phyloP scores from a whole-genome alignment of 2,113 vertebrate genomes.

The Willisornis vidua region DNA sequence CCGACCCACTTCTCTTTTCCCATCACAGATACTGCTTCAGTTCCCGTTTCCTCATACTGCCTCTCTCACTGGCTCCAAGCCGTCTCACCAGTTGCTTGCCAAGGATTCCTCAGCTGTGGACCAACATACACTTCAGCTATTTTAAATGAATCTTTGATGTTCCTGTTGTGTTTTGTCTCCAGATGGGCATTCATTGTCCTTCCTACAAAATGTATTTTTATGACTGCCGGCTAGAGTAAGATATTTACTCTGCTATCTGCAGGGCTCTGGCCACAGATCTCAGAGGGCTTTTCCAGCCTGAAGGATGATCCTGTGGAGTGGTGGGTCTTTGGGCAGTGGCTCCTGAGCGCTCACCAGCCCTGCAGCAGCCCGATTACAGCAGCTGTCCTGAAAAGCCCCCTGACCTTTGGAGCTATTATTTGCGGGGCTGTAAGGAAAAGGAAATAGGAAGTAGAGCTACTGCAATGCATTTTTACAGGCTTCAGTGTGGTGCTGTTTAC shows the following conservation, averaged over 20 bases:
- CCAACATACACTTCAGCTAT: neutral
- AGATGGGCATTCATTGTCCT: neutral
- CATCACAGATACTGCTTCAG: neutral
- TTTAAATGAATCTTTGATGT: neutral
- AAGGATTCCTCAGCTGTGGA: neutral
- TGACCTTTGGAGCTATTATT: neutral
- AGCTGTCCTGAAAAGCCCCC: neutral
- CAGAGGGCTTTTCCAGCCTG: neutral
- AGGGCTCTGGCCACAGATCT: neutral
- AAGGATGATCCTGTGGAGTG: neutral
- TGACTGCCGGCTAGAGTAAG: neutral
- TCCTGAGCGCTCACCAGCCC: neutral
- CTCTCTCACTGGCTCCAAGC: neutral
- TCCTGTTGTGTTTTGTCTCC: neutral
- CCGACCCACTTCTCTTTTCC: conserved; percentile 47
- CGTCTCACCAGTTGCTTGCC: neutral
- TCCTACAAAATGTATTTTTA: neutral
- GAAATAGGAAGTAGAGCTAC: neutral
- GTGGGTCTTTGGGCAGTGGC: neutral
- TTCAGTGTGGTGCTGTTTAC: neutral
- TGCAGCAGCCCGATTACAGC: neutral
- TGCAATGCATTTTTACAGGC: neutral
- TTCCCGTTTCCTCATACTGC: conserved; percentile 2
- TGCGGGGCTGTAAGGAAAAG: neutral
- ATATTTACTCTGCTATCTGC: neutral